These are phyloP conservation scores for Cygnus atratus DNA, from an alignment of 2,113 vertebrate genomes.

Conservation along the genomic window DNA sequence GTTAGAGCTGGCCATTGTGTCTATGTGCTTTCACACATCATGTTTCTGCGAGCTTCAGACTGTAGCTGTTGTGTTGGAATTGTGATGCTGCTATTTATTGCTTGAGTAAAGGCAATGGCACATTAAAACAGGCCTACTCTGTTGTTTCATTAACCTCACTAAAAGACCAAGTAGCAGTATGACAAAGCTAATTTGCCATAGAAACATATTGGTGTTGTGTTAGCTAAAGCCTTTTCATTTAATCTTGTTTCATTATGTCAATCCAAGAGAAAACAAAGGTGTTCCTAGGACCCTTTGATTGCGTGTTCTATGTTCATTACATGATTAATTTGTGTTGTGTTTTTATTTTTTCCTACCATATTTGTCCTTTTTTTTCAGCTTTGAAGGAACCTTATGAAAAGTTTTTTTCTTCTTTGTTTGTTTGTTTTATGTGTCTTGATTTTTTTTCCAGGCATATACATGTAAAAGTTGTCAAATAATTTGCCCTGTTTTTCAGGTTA, in stretches of 20 bases:
- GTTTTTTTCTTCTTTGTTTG: neutral
- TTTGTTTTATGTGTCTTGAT: neutral
- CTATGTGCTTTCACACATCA: rapidly evolving
- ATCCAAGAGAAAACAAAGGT: neutral
- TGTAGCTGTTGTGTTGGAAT: neutral
- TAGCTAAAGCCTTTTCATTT: neutral
- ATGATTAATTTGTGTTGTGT: neutral
- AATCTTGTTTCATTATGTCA: neutral
- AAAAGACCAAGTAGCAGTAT: neutral
- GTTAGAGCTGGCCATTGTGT: neutral
- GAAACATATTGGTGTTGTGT: neutral
- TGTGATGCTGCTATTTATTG: neutral
- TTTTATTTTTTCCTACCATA: neutral
- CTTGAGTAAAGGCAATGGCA: neutral
- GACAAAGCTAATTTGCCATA: neutral
- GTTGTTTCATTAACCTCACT: neutral
- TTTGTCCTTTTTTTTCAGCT: conserved; percentile 26
- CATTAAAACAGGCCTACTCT: neutral
- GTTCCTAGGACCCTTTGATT: neutral
- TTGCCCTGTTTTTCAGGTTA: conserved; percentile 78
- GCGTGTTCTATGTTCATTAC: neutral
- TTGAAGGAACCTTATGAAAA: conserved; percentile 19
- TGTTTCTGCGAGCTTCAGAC: neutral
- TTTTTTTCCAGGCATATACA: conserved; percentile 39
- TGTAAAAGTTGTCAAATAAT: conserved; percentile 77